Evolutionary conservation across 1,140 invertebrate species (phyloP).

Genomic region (Proctacanthus coquilletti): DNA sequence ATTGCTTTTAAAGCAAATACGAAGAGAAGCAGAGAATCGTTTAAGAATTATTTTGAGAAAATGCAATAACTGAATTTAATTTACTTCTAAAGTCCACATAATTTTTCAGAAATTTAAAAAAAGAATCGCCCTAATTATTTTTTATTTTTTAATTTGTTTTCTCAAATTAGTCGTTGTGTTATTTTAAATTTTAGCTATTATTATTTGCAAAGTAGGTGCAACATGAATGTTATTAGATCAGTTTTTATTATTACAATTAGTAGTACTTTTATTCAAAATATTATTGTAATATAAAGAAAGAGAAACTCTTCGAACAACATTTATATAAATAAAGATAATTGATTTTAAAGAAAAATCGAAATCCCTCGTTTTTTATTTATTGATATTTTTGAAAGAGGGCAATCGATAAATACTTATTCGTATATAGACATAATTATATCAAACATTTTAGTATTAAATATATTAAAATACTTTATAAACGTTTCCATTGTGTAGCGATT

Average conservation of each 20-base stretch:
- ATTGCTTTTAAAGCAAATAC: neutral
- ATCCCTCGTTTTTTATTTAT: too few relatives aligned
- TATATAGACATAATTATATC: too few relatives aligned
- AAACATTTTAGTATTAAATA: too few relatives aligned
- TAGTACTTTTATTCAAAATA: neutral
- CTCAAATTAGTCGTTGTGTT: too few relatives aligned
- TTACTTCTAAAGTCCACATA: neutral
- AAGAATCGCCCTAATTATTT: neutral
- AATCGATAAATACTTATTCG: too few relatives aligned
- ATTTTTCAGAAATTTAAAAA: neutral
- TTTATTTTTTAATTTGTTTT: neutral
- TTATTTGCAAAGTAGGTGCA: neutral
- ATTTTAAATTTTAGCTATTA: neutral
- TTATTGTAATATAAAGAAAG: neutral
- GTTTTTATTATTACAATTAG: too few relatives aligned
- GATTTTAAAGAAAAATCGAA: too few relatives aligned
- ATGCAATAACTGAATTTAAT: neutral
- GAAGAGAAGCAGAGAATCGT: neutral
- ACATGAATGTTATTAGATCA: neutral
- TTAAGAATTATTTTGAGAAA: neutral
- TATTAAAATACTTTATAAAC: too few relatives aligned
- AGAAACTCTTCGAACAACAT: neutral
- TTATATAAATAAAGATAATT: constrained; percentile 8
- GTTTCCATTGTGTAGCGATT: too few relatives aligned
- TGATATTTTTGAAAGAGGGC: too few relatives aligned